Percentiles rank a stretch among this genome's conserved stretches.
phyloP scores from a whole-genome alignment of 2,888 invertebrate species.

The Drosophila ustulata region DNA sequence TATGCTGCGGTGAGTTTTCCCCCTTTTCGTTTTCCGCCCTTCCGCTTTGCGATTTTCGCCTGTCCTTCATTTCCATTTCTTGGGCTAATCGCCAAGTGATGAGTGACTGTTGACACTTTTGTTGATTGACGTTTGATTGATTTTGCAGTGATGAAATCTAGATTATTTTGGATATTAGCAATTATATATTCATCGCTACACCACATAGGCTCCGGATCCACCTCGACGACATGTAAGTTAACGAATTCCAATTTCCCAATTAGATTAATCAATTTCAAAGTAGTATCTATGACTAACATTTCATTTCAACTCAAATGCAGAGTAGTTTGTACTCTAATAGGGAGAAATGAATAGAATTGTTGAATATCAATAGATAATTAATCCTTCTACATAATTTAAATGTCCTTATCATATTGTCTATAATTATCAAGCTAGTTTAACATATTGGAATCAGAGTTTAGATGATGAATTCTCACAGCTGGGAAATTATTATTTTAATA shows the following conservation, averaged over 20 bases:
- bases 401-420: no score
- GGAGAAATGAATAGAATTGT: no score
- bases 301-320: no score
- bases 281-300: no score
- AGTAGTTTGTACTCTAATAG: no score
- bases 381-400: no score
- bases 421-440: no score
- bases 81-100: neutral
- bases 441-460: no score
- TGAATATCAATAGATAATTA: no score
- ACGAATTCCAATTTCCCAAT: neutral
- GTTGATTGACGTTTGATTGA: constrained; percentile 14
- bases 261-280: neutral
- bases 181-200: constrained; percentile 83
- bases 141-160: constrained; percentile 82
- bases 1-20: constrained; percentile 72
- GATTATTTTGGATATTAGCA: constrained; percentile 83
- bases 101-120: constrained; percentile 8
- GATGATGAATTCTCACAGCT: no score
- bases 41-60: neutral
- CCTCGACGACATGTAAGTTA: constrained; percentile 79
- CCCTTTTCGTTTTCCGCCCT: neutral
- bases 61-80: neutral
- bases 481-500: no score
- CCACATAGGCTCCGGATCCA: constrained; percentile 80